Conservation (phyloP, 1,140 invertebrate genomes). For the Venturia canescens region DNA sequence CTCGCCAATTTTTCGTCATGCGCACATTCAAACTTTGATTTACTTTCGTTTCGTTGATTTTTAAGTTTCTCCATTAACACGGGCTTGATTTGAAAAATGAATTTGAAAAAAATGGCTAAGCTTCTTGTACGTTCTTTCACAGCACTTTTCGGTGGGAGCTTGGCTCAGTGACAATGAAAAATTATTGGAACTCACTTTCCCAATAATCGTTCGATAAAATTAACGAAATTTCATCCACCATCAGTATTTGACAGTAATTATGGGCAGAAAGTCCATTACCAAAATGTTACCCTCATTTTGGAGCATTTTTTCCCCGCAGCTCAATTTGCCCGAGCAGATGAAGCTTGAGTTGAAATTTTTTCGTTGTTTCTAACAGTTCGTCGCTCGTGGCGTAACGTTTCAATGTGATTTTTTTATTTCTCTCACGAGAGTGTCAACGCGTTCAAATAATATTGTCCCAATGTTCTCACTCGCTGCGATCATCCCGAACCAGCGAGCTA, state of each 20-base stretch:
- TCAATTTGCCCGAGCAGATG: too few species aligned
- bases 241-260: too few species aligned
- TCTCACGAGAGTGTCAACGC: constrained; percentile 29
- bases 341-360: too few species aligned
- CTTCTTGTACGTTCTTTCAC: constrained; percentile 7
- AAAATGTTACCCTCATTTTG: too few species aligned
- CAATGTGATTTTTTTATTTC: background rate
- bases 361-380: background rate
- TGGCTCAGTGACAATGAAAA: background rate
- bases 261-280: too few species aligned
- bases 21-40: background rate
- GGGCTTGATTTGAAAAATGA: background rate
- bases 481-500: constrained; percentile 32
- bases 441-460: constrained; percentile 10
- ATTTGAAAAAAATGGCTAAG: background rate
- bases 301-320: too few species aligned
- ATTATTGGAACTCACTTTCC: too few species aligned
- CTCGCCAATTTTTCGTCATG: background rate
- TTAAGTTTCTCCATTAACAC: background rate
- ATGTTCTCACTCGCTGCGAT: constrained; percentile 47
- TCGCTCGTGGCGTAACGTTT: background rate
- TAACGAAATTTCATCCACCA: background rate
- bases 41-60: background rate
- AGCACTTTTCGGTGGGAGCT: background rate
- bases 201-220: too few species aligned